Base-by-base conservation (phyloP, 2,888 invertebrate genomes). In the Oscheius myriophilus region DNA sequence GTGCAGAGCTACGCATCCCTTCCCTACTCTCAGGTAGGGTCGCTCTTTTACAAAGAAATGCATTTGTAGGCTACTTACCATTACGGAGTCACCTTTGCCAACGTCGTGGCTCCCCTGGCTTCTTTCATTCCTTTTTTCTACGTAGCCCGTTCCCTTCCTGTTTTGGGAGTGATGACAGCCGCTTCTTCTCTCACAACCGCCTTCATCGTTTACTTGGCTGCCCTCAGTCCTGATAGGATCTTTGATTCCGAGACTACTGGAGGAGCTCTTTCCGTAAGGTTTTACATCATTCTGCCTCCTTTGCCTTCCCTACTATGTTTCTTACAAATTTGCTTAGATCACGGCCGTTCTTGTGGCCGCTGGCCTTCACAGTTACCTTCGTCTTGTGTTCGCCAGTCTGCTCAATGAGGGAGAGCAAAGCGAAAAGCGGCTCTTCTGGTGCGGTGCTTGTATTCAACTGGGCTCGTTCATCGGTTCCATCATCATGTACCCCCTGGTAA, bases 1-100 rank as follows among this genome's bases (percentile, higher is more conserved):
- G 90, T 93, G 78, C 92, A 93, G 88, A 91, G 92, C 54, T 94
- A 91, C 87, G 92, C 93, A 59, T 91, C 92, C 84, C 89, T 93
- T 84, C 93, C 94, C 12, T 94, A 93, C 88, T 93, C 93, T 18
- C 90, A 90, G 86, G 88, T 89, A 63, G 26, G 46, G 43, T 11
- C 14, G 43, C 43, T n/a, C n/a, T n/a, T n/a, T n/a, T n/a, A n/a
- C n/a, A n/a, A 43, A 43, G 14, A 43, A 43, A 14, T 14, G 14
- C 11, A 43, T 43, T 43, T 43, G 11, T 43, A 84, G 82, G 55
- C 75, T 53, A 91, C 92, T 0, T 94, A 93, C 88, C 93, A 93
- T 88, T 89, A 93, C 83, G 90, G 92, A 9, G 92, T 91, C 62
- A 91, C 92, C 67, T 89, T 94, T 78, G 90, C 92, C 78, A 91